phyloP scores from a whole-genome alignment of 2,113 vertebrate species.

The Phyllopteryx taeniolatus region DNA sequence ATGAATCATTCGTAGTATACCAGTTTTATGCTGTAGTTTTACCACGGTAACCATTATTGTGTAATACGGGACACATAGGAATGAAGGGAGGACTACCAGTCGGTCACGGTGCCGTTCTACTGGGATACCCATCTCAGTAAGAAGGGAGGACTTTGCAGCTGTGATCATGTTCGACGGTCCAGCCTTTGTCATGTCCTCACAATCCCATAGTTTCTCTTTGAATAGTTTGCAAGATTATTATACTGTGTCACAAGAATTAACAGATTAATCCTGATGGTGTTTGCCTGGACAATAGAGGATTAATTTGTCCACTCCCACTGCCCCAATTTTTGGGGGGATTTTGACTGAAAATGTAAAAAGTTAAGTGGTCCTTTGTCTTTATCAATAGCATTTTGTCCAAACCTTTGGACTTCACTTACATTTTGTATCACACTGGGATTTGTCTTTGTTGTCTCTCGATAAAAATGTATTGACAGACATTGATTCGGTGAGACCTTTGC shows the following conservation, averaged over 20 bases:
- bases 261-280: background rate
- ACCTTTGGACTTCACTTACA: background rate
- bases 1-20: background rate
- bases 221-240: background rate
- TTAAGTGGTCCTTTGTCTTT: background rate
- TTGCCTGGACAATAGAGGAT: background rate
- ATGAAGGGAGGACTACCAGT: background rate
- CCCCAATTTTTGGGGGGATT: background rate
- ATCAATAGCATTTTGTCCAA: background rate
- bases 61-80: background rate
- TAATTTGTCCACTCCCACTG: background rate
- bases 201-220: background rate
- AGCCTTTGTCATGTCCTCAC: background rate
- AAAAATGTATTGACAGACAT: background rate
- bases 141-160: background rate
- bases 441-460: background rate
- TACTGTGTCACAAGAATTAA: background rate
- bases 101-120: no score
- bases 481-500: conserved; percentile 36
- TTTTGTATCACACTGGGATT: background rate
- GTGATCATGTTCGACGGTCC: background rate
- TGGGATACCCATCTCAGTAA: no score
- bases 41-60: background rate
- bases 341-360: background rate
- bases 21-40: background rate